Evolutionary conservation across 2,797 vertebrate species (phyloP).

Genomic region (Buphagus erythrorhynchus): DNA sequence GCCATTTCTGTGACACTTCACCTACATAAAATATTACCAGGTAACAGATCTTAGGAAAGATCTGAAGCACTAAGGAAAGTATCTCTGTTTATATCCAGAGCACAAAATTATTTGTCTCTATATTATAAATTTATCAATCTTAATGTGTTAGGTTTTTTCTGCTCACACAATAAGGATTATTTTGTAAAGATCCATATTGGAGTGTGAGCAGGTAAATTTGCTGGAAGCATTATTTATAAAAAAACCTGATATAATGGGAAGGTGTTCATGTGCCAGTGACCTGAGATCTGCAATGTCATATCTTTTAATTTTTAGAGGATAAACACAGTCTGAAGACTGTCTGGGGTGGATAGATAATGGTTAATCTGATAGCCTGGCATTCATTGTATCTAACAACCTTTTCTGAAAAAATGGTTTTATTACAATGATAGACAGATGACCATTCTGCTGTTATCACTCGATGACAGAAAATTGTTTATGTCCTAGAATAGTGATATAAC

Average conservation of each 20-base stretch:
- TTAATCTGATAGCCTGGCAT: not conserved
- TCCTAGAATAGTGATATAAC: not conserved
- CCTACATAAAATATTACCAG: constrained; percentile 25
- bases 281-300: not conserved
- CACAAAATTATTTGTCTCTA: not conserved
- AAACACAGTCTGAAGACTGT: not conserved
- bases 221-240: not conserved
- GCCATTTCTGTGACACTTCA: constrained; percentile 30
- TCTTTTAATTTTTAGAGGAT: not conserved
- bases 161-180: not conserved
- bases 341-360: not conserved
- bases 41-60: not conserved
- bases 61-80: not conserved
- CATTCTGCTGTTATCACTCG: not conserved
- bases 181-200: not conserved
- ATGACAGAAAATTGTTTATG: not conserved
- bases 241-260: not conserved
- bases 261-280: not conserved
- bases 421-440: not conserved
- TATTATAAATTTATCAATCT: not conserved
- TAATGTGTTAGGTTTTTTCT: not conserved
- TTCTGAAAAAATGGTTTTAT: not conserved
- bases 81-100: not conserved
- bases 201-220: not conserved
- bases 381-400: not conserved